phyloP scores from a whole-genome alignment of 2,797 vertebrate genomes.

The Centroberyx gerrardi region DNA sequence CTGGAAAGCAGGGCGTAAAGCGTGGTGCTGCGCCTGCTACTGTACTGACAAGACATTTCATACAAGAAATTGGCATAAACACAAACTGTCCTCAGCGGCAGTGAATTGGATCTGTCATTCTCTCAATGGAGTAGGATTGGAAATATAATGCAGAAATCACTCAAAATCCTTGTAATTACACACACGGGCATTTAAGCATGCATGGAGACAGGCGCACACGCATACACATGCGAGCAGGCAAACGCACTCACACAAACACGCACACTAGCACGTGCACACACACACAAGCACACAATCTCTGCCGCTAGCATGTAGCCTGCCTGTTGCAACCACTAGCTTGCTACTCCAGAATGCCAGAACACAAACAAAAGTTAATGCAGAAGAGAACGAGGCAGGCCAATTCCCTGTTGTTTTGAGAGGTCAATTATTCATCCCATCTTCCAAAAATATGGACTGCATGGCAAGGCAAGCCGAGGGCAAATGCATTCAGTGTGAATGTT shows the following conservation, averaged over 20 bases:
- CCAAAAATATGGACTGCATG: neutral
- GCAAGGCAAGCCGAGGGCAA: conserved; percentile 10
- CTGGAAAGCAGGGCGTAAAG: conserved; percentile 44
- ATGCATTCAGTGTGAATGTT: neutral
- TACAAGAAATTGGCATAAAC: conserved; percentile 62
- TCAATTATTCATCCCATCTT: conserved; percentile 34
- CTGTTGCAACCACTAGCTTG: neutral
- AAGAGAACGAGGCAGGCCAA: conserved; percentile 26
- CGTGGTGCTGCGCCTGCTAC: conserved; percentile 29
- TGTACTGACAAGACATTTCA: conserved; percentile 58
- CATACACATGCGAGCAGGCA: conserved; percentile 1
- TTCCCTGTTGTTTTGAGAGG: conserved; percentile 24
- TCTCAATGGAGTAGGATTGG: conserved; percentile 55
- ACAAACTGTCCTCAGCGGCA: conserved; percentile 60
- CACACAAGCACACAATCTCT: neutral
- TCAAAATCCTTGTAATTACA: conserved; percentile 66
- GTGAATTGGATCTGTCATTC: conserved; percentile 70
- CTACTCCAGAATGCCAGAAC: neutral
- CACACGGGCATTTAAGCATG: conserved; percentile 40
- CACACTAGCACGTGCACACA: conserved; percentile 1
- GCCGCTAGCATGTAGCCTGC: neutral
- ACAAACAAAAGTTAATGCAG: conserved; percentile 5
- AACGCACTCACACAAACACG: neutral
- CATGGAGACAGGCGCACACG: neutral
- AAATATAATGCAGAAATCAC: conserved; percentile 65